These are phyloP conservation scores for Hypotaenidia philippensis DNA, from an alignment of 2,797 vertebrate species.

Conservation along the genomic window DNA sequence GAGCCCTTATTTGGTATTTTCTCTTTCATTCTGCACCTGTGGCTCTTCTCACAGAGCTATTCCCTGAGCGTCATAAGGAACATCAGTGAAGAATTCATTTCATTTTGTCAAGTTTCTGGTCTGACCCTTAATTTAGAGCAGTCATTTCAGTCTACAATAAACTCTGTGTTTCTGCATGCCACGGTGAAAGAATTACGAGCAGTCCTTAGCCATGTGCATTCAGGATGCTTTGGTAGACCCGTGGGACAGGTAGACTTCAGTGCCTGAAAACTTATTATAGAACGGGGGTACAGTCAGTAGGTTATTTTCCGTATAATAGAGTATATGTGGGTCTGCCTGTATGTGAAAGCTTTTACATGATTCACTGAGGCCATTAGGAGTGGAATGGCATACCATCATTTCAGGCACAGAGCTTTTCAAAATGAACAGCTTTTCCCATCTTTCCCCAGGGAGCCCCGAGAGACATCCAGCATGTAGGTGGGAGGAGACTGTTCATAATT, in stretches of 20 bases:
- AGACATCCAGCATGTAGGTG: neutral
- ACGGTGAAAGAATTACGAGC: constrained; percentile 60
- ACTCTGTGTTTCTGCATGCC: constrained; percentile 15
- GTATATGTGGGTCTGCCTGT: neutral
- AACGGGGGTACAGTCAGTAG: neutral
- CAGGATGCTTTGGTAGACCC: constrained; percentile 57
- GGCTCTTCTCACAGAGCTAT: constrained; percentile 16
- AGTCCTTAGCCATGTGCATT: constrained; percentile 24
- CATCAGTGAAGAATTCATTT: constrained; percentile 51
- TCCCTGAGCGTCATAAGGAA: constrained; percentile 23
- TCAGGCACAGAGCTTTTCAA: neutral
- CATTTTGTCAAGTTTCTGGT: constrained; percentile 46
- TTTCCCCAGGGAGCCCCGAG: neutral
- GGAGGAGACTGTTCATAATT: constrained; percentile 11
- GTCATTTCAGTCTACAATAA: constrained; percentile 49
- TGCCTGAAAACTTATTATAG: constrained; percentile 45
- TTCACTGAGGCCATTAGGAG: constrained; percentile 35
- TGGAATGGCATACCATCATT: constrained; percentile 4
- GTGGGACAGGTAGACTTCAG: constrained; percentile 19
- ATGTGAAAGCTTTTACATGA: constrained; percentile 48
- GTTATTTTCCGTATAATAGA: constrained; percentile 25
- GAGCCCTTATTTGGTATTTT: neutral
- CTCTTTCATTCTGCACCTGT: constrained; percentile 51
- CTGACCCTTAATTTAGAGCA: constrained; percentile 61
- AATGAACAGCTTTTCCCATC: constrained; percentile 24